Conservation (phyloP, 2,888 invertebrate species). For the Agrochola macilenta region DNA sequence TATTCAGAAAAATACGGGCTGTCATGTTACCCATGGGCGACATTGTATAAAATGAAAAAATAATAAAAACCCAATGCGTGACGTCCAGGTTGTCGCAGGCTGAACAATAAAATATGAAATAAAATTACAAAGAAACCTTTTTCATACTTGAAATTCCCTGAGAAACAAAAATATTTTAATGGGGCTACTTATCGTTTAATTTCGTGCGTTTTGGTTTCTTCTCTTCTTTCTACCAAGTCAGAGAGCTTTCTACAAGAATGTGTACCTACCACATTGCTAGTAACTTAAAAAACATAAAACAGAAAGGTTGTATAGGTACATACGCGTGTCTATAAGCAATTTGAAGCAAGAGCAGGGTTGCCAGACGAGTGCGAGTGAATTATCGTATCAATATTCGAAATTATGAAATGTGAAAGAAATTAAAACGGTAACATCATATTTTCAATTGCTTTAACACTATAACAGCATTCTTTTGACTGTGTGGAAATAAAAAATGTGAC, state of each 20-base stretch:
- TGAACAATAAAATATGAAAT: not conserved
- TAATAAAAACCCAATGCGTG: not conserved
- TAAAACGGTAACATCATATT: no score
- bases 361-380: no score
- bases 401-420: no score
- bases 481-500: no score
- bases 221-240: not conserved
- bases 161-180: not conserved
- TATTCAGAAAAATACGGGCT: no score
- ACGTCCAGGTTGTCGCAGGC: not conserved
- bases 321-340: not conserved
- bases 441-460: no score
- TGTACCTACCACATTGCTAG: not conserved
- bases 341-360: not conserved
- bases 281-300: not conserved
- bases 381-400: no score
- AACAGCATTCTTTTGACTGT: no score
- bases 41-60: not conserved
- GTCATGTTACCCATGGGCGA: no score
- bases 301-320: not conserved
- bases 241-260: not conserved
- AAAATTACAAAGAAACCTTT: constrained; percentile 10
- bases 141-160: constrained; percentile 17
- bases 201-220: no score
- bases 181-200: not conserved